A percentile compares a stretch with the other conserved stretches of the same genome.
Evolutionary conservation across 2,888 invertebrate species (phyloP).

Genomic region (Zygaena filipendulae): DNA sequence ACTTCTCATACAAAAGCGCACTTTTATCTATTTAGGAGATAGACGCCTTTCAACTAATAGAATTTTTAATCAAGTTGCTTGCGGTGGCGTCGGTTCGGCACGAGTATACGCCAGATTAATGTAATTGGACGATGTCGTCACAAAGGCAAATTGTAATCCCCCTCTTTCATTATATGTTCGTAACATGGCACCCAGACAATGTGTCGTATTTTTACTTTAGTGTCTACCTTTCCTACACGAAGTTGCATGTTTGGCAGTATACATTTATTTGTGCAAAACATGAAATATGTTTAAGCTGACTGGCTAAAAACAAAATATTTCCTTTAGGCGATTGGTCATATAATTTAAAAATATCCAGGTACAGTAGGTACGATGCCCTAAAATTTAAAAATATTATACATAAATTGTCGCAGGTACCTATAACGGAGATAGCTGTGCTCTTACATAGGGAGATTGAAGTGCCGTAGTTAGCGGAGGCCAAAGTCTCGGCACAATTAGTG

Average conservation of each 20-base stretch:
- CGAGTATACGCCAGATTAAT: slow-evolving; percentile 61
- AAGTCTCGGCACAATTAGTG: slow-evolving; percentile 68
- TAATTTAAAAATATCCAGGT: too few relatives aligned
- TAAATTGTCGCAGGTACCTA: too few relatives aligned
- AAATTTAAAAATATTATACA: too few relatives aligned
- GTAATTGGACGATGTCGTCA: slow-evolving; percentile 65
- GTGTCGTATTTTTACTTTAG: slow-evolving; percentile 43
- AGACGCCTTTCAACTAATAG: slow-evolving; percentile 65
- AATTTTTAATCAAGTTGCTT: slow-evolving; percentile 66
- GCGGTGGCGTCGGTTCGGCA: slow-evolving; percentile 44
- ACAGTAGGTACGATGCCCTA: too few relatives aligned
- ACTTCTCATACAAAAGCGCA: slow-evolving; percentile 26
- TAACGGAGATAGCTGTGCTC: too few relatives aligned
- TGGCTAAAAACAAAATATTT: too few relatives aligned
- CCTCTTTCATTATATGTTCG: slow-evolving; percentile 53
- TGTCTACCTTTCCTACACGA: too few relatives aligned
- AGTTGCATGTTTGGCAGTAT: slow-evolving; percentile 11
- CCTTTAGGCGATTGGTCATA: too few relatives aligned
- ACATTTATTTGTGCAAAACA: slow-evolving; percentile 27
- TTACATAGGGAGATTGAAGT: slow-evolving; percentile 63
- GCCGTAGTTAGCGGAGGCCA: slow-evolving; percentile 61
- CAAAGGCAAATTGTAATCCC: slow-evolving; percentile 68
- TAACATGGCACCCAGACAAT: slow-evolving; percentile 45
- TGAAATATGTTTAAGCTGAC: slow-evolving; percentile 25
- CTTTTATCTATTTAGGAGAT: slow-evolving; percentile 59